These are phyloP conservation scores for Protobothrops flavoviridis DNA, from an alignment of 2,113 vertebrate species.

Conservation along the genomic window DNA sequence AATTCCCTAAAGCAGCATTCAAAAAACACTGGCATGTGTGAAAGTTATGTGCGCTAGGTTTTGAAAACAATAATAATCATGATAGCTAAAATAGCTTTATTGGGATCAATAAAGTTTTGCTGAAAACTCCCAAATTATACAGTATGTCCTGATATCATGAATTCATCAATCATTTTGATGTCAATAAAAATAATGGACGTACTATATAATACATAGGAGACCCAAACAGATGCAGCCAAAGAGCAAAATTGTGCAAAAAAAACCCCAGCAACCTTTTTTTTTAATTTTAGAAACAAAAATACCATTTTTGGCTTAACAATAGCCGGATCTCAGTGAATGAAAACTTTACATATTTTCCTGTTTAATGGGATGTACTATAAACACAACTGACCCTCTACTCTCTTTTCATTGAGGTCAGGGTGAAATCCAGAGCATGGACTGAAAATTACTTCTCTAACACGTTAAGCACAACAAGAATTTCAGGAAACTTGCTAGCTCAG, in stretches of 20 bases:
- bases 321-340: slow-evolving; percentile 89
- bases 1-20: not conserved
- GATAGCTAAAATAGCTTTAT: not conserved
- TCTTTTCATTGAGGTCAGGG: slow-evolving; percentile 77
- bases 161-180: not conserved
- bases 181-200: not conserved
- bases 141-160: not conserved
- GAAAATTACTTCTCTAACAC: slow-evolving; percentile 77
- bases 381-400: slow-evolving; percentile 81
- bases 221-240: slow-evolving; percentile 15
- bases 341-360: slow-evolving; percentile 92
- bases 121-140: not conserved
- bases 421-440: slow-evolving; percentile 73
- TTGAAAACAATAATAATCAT: not conserved
- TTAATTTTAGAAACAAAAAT: slow-evolving; percentile 77
- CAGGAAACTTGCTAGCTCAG: slow-evolving; percentile 74
- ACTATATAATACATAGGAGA: not conserved
- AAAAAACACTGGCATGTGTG: not conserved
- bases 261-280: slow-evolving; percentile 44
- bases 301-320: slow-evolving; percentile 83
- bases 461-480: slow-evolving; percentile 77
- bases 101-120: not conserved
- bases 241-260: slow-evolving; percentile 59
- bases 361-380: slow-evolving; percentile 87
- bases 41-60: not conserved